Evolutionary conservation across 2,113 vertebrate genomes (phyloP), one percentile per base, ranked within the genome.

Genomic region (Plecotus auritus): DNA sequence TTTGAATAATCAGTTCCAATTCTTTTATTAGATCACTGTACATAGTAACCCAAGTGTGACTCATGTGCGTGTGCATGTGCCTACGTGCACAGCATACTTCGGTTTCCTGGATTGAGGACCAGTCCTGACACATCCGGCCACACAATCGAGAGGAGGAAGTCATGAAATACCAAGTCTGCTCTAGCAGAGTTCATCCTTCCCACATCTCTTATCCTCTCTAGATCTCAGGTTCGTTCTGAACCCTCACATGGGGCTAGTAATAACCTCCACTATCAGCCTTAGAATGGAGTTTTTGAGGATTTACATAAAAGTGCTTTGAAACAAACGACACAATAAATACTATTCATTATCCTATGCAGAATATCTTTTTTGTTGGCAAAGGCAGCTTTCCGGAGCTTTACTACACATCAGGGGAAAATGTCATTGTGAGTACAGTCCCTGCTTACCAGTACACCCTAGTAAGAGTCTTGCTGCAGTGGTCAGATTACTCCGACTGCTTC

Each of bases 221-320:
- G 74, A 51, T 77, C 51, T 89, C 51, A 30, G 56, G 13, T 54
- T 95, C 35, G 6, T 20, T 76, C 47, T 74, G 56, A 83, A 81
- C 49, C 45, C 12, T 85, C 32, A 80, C 66, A 35, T 42, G 42
- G 22, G 28, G 35, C 56, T 32, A 51, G 22, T 70, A 85, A 61
- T 49, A 59, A 67, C 54, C 37, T 86, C 69, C 37, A 88, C 51
- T 72, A 30, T 69, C 3, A 51, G 37, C 66, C 81, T 91, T 72
- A 76, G 49, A 78, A 83, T 70, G 17, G 28, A 73, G 67, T 88
- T 82, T 87, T 91, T 51, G n/a, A 91, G 45, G 10, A 66, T 51
- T 90, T 92, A 72, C 54, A 56, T 47, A 54, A 82, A 90, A 89
- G 35, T 35, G 51, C 32, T 73, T 88, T 88, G 32, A 96, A 91